Evolutionary conservation across 2,113 vertebrate species (phyloP), one percentile per base, ranked within the genome.

Genomic region (Tyrannus savana): DNA sequence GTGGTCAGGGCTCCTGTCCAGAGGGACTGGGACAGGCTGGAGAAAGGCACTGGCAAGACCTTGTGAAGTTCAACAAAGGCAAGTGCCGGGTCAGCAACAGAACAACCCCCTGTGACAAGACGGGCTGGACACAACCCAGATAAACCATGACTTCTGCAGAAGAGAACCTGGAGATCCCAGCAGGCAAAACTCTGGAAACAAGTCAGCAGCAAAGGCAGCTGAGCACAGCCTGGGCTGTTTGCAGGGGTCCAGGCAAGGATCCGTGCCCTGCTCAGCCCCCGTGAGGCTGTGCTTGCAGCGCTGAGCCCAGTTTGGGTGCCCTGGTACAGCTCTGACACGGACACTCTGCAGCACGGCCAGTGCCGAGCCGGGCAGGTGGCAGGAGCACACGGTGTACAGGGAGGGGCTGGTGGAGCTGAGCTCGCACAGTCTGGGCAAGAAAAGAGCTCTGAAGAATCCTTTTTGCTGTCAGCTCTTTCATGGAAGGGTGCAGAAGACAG

Each of bases 121-220:
- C 0, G 1, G 31, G n/a, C 42, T 50, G 52, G 47, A 33, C 35
- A 33, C 1, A 0, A 69, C 9, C 8, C 8, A 49, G 53, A 25
- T 6, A 63, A 23, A 49, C n/a, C n/a, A n/a, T 0, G 2, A 10
- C 19, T 35, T 44, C 4, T 18, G 19, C 63, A 58, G n/a, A 25
- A 9, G 47, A 66, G 17, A 6, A 14, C 30, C 19, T 52, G 76
- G 30, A 77, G 69, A 33, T 53, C 3, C 12, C 47, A 62, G 58
- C n/a, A 71, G 50, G 13, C 12, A 30, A 2, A 41, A 28, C 2
- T 14, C 0, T 37, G 56, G 3, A 14, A 35, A 33, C 1, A 2
- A 18, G 33, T 25, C 25, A 17, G 8, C 49, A 35, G 75, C 25
- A 18, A 12, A 58, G 53, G 19, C 3, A 50, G 60, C 44, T 1